Base-by-base conservation (phyloP, 2,888 invertebrate species). In the Tanypteryx hageni region DNA sequence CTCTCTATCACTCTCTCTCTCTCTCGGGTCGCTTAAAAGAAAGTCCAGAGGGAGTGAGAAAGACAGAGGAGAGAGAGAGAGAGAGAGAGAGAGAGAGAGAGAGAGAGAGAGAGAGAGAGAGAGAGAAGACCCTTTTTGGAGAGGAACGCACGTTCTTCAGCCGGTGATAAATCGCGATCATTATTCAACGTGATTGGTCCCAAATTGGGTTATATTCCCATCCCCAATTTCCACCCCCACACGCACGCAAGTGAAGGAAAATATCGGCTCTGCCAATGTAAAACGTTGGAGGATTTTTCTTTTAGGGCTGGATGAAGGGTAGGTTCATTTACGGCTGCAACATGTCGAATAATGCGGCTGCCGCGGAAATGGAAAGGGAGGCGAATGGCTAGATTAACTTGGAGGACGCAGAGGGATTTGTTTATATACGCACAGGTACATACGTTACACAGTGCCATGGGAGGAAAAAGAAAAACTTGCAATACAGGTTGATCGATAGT, bases 121-220 rank as follows among this genome's bases (percentile, higher is more conserved):
- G 27, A 27, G 27, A 22, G 22, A 22, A 27, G 22, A 18, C 27
- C 76, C 76, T 76, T 76, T 27, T 16, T 76, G 22, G 27, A 76
- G 13, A 27, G 27, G 11, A 27, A 27, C 27, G 27, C 27, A 76
- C 22, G 76, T 22, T 76, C 76, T 22, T 76, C 76, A 76, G 76
- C 11, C 22, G 76, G 76, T 27, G 76, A 76, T 76, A 76, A 76
- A 76, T 76, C 27, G 11, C 9, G 76, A 76, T 76, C 76, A 76
- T 76, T 76, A 76, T 76, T 76, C 76, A 76, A 22, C 22, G 76
- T 76, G 76, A 76, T 76, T 76, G 76, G 76, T 27, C 76, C 18
- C 22, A 76, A 76, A 27, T 76, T 76, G 76, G 76, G 76, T 76
- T 76, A 76, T 27, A 76, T 76, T 76, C 27, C 76, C 76, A 27